Conservation (phyloP, 1,140 invertebrate species). For the Oreohelix idahoensis region DNA sequence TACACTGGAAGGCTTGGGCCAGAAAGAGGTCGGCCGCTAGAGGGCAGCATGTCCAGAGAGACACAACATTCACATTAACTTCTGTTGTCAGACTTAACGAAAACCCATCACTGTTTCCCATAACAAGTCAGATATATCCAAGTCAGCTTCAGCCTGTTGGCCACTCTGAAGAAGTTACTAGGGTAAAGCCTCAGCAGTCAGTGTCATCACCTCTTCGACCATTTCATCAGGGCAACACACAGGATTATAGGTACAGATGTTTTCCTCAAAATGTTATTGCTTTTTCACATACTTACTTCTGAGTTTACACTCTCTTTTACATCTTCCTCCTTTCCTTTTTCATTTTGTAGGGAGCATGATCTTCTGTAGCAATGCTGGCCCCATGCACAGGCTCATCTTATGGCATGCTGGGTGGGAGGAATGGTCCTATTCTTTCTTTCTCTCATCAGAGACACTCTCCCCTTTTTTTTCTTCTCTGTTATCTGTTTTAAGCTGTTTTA, state of each 20-base stretch:
- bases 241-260: background rate
- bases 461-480: too few species aligned
- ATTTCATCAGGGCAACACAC: background rate
- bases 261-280: background rate
- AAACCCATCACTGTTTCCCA: background rate
- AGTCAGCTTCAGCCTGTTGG: background rate
- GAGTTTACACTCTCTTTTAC: too few species aligned
- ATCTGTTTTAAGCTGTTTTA: too few species aligned
- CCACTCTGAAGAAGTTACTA: background rate
- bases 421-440: too few species aligned
- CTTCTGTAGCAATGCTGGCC: too few species aligned
- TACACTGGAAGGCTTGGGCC: constrained; percentile 56
- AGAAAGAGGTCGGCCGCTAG: background rate
- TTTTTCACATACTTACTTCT: too few species aligned
- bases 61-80: background rate
- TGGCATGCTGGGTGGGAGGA: too few species aligned
- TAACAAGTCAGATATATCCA: background rate
- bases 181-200: background rate
- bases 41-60: background rate
- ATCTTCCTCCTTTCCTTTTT: too few species aligned
- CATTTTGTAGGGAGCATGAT: too few species aligned
- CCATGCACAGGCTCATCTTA: too few species aligned
- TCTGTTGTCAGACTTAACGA: constrained; percentile 1
- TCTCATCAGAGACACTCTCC: too few species aligned
- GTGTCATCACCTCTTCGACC: background rate